Conservation (phyloP, 1,140 invertebrate genomes). For the Sarcophaga peregrina region DNA sequence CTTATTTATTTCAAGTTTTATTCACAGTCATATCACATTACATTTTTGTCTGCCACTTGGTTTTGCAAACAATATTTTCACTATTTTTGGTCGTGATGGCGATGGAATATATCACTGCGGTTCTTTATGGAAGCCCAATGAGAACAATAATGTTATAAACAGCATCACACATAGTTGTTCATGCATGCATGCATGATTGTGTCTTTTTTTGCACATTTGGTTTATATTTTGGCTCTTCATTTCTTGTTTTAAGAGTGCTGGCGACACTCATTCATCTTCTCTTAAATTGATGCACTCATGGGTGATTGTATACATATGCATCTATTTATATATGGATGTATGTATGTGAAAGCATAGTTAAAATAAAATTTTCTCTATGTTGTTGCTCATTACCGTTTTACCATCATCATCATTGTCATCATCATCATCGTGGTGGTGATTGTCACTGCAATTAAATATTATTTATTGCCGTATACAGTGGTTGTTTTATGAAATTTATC, state of each 20-base stretch:
- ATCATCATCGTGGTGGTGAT: not conserved
- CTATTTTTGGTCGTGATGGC: not conserved
- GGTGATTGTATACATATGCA: not conserved
- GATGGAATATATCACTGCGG: not conserved
- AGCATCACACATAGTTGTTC: not conserved
- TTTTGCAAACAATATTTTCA: not conserved
- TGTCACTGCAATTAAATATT: not conserved
- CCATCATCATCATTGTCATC: not conserved
- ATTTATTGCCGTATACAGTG: not conserved
- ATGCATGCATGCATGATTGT: not conserved
- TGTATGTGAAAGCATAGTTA: constrained; percentile 1
- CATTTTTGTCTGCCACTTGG: not conserved
- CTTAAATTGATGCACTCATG: not conserved
- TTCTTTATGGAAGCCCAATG: not conserved
- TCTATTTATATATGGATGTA: not conserved
- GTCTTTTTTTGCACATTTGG: not conserved
- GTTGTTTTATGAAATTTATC: too few relatives aligned
- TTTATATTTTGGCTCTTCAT: not conserved
- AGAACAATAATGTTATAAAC: not conserved
- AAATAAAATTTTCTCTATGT: too few relatives aligned
- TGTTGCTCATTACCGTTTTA: not conserved
- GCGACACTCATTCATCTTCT: not conserved
- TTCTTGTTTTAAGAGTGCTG: not conserved
- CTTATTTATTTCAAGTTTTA: constrained; percentile 11
- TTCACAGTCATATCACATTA: not conserved